Evolutionary conservation across 2,888 invertebrate species (phyloP).

Genomic region (Tenodera sinensis): DNA sequence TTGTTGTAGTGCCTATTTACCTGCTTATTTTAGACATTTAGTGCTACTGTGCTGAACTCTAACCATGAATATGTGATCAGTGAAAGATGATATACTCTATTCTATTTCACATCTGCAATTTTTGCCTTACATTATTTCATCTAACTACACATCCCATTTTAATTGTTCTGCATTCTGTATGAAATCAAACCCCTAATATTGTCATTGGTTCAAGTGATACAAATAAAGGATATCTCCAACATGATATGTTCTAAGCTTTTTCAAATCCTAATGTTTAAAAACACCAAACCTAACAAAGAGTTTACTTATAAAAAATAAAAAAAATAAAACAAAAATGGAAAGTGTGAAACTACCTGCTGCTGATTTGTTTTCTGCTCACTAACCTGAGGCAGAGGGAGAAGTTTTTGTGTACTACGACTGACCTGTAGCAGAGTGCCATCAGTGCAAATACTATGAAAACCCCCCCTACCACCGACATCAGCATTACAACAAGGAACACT

Average conservation of each 20-base stretch:
- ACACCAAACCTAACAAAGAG: conserved; percentile 8
- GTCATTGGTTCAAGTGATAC: conserved; percentile 11
- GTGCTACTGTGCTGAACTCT: too few species aligned
- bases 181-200: too few species aligned
- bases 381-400: conserved; percentile 98
- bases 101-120: too few species aligned
- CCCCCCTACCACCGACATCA: conserved; percentile 98
- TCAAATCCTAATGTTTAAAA: conserved; percentile 17
- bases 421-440: conserved; percentile 99
- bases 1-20: too few species aligned
- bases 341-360: conserved; percentile 55
- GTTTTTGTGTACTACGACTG: conserved; percentile 98
- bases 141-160: too few species aligned
- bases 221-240: background rate
- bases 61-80: too few species aligned
- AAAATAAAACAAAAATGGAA: conserved; percentile 40
- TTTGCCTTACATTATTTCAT: too few species aligned
- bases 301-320: conserved; percentile 26
- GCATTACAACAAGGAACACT: conserved; percentile 95
- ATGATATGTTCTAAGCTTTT: background rate
- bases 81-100: too few species aligned
- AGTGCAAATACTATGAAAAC: conserved; percentile 98
- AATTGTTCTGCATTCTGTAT: too few species aligned
- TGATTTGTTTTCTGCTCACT: conserved; percentile 72
- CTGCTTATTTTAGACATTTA: too few species aligned